Conservation (phyloP, 2,888 invertebrate species). For the Eurois occulta region DNA sequence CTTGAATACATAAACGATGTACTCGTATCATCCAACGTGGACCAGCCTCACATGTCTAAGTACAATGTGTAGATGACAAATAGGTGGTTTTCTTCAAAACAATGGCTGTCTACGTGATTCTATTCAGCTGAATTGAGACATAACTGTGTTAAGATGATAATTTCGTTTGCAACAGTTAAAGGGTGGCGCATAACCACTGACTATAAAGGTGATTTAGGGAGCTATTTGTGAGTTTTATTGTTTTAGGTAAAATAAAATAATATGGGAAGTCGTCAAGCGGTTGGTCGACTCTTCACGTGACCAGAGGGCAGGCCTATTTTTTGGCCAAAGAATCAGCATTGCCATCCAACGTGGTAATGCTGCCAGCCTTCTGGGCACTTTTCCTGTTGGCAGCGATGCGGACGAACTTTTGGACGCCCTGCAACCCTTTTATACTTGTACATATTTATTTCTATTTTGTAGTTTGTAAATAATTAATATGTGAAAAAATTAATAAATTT, state of each 20-base stretch:
- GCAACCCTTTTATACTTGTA: too few species aligned
- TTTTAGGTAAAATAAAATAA: not conserved
- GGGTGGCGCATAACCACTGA: constrained; percentile 14
- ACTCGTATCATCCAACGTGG: constrained; percentile 67
- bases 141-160: constrained; percentile 20
- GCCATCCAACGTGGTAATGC: too few species aligned
- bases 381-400: too few species aligned
- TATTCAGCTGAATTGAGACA: constrained; percentile 34
- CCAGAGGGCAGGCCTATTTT: too few species aligned
- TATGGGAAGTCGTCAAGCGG: too few species aligned
- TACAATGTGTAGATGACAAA: constrained; percentile 52
- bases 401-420: too few species aligned
- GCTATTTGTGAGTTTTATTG: constrained; percentile 15
- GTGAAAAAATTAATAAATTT: too few species aligned
- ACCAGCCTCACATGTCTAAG: constrained; percentile 49
- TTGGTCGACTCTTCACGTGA: too few species aligned
- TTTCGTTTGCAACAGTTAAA: constrained; percentile 18
- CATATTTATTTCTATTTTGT: too few species aligned
- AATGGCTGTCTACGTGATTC: constrained; percentile 46
- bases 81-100: constrained; percentile 57
- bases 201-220: constrained; percentile 9
- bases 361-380: too few species aligned
- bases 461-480: too few species aligned
- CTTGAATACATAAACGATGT: constrained; percentile 73
- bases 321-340: too few species aligned